Evolutionary conservation across 2,888 invertebrate species (phyloP).

Genomic region (Pyrocoelia pectoralis): DNA sequence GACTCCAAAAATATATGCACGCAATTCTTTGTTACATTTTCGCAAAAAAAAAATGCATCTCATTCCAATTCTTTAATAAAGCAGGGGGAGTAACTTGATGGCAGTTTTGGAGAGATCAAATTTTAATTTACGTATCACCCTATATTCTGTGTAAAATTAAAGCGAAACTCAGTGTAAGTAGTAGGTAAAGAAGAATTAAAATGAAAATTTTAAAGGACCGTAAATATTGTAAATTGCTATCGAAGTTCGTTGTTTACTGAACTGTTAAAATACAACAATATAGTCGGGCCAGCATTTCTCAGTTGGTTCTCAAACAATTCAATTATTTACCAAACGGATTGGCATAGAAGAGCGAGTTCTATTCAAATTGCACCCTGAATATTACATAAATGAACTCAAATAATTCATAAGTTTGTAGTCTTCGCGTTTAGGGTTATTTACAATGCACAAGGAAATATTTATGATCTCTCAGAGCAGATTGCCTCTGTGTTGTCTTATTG

Average conservation of each 20-base stretch:
- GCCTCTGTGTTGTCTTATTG: constrained; percentile 58
- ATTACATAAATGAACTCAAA: constrained; percentile 62
- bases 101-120: not conserved
- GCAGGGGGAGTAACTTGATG: not conserved
- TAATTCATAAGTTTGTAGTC: constrained; percentile 63
- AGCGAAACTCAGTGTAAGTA: constrained; percentile 22
- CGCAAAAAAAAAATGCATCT: constrained; percentile 11
- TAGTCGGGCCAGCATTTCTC: constrained; percentile 51
- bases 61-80: not conserved
- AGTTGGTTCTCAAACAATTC: constrained; percentile 59
- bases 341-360: constrained; percentile 60
- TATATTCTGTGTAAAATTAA: constrained; percentile 18
- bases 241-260: constrained; percentile 32
- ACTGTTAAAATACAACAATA: constrained; percentile 33
- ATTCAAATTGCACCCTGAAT: constrained; percentile 63
- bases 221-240: constrained; percentile 33
- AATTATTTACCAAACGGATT: constrained; percentile 61
- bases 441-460: constrained; percentile 68
- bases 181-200: constrained; percentile 28
- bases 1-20: constrained; percentile 43
- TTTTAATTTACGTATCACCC: constrained; percentile 16
- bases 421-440: constrained; percentile 63
- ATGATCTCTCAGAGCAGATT: constrained; percentile 60
- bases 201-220: constrained; percentile 29
- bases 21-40: constrained; percentile 23